These are phyloP conservation scores for Cydia pomonella DNA, from an alignment of 1,140 invertebrate species.

Conservation along the genomic window DNA sequence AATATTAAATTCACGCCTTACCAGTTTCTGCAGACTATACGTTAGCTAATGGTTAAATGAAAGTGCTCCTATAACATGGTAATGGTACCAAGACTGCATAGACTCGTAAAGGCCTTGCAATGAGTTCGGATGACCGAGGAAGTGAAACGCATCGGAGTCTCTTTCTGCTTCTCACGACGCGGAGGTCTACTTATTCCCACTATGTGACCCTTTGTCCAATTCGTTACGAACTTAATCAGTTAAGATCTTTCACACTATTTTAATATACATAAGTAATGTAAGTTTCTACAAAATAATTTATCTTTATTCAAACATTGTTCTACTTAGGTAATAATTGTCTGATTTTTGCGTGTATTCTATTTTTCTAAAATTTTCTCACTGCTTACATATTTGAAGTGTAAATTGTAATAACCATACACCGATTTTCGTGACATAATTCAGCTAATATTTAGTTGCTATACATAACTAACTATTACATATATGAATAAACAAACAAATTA, in stretches of 20 bases:
- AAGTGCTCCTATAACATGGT: too few relatives aligned
- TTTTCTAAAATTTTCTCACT: neutral
- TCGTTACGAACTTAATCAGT: neutral
- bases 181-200: neutral
- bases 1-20: too few relatives aligned
- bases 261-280: neutral
- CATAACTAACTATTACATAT: neutral
- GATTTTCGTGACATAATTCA: neutral
- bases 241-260: conserved; percentile 6
- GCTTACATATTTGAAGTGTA: neutral
- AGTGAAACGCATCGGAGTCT: too few relatives aligned
- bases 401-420: neutral
- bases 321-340: neutral
- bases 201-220: conserved; percentile 4
- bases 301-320: neutral
- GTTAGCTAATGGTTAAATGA: too few relatives aligned
- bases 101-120: too few relatives aligned
- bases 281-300: neutral
- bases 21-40: too few relatives aligned
- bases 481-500: neutral
- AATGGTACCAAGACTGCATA: too few relatives aligned
- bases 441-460: neutral
- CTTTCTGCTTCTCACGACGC: neutral
- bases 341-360: neutral
- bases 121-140: too few relatives aligned